phyloP scores from a whole-genome alignment of 2,113 vertebrate species.

The Callospermophilus lateralis region DNA sequence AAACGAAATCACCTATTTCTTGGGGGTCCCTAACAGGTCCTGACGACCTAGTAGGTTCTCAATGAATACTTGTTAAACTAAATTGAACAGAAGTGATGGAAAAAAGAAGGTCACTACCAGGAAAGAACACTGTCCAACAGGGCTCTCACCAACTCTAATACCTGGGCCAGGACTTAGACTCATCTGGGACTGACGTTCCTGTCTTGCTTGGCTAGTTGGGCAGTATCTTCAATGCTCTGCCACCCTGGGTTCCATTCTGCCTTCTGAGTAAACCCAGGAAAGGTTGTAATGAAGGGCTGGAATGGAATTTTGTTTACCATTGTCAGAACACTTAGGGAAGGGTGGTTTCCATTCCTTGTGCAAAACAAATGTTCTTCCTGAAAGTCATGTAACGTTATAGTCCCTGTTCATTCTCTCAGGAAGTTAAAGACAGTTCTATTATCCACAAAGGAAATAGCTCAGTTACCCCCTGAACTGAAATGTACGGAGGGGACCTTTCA shows the following conservation, averaged over 20 bases:
- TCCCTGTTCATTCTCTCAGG: not conserved
- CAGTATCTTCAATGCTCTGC: not conserved
- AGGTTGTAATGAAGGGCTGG: not conserved
- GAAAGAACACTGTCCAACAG: not conserved
- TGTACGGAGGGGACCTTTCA: not conserved
- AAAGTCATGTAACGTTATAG: not conserved
- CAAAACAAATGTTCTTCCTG: constrained; percentile 36
- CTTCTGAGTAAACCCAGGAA: not conserved
- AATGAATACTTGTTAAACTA: not conserved
- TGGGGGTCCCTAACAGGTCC: not conserved
- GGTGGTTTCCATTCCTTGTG: not conserved
- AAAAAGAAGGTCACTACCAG: not conserved
- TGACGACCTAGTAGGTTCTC: not conserved
- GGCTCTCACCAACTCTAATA: not conserved
- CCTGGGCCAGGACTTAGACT: not conserved
- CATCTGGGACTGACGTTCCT: not conserved
- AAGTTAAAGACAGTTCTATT: not conserved
- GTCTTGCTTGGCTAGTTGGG: not conserved
- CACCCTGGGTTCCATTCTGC: not conserved
- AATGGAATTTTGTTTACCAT: not conserved
- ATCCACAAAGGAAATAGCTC: not conserved
- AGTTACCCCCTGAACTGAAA: constrained; percentile 46
- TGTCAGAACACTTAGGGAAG: not conserved
- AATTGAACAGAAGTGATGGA: not conserved
- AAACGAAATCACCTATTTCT: not conserved